Evolutionary conservation across 1,140 invertebrate species (phyloP), one percentile per base, ranked within the genome.

Genomic region (Mya arenaria): DNA sequence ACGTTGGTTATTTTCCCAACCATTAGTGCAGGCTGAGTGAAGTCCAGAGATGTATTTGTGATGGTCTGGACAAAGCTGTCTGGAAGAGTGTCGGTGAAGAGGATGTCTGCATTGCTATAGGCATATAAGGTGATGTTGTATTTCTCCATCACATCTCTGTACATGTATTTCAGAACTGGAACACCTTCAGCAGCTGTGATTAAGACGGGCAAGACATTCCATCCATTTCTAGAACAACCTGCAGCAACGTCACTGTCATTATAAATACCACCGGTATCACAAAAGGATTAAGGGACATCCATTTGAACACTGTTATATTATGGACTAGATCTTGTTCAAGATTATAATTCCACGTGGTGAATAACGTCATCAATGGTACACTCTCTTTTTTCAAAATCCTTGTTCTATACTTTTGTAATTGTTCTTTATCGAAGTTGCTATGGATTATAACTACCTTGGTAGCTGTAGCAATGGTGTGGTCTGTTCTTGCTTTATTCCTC

Each of bases 131-230:
- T 74, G 0, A 86, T 78, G 19, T 85, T 73, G 58, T 74, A 87
- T 8, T 55, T 71, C 15, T 72, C 28, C 66, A 85, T 86, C 2
- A 63, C 84, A 36, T 83, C 85, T 23, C 28, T 68, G 48, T 79
- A 88, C 87, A 88, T 88, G 56, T 80, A 65, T 63, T 87, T 88
- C 23, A 88, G 37, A 15, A 88, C 80, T 17, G 87, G 87, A 48
- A 82, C 69, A 1, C 85, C 85, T n/a, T 77, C 66, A 17, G 82
- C 83, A 5, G 83, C 83, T 19, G 56, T 23, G 4, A 37, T 34
- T 19, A 23, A 62, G 17, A 86, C 60, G 0, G 81, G 85, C 15
- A 86, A 39, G 1, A 48, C 65, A 25, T 55, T 25, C 83, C 83
- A 84, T 28, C 83, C 85, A n/a, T 56, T 25, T 36, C n/a, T 32